These are phyloP conservation scores for Ericerus pela DNA, from an alignment of 1,140 invertebrate genomes.

Conservation along the genomic window DNA sequence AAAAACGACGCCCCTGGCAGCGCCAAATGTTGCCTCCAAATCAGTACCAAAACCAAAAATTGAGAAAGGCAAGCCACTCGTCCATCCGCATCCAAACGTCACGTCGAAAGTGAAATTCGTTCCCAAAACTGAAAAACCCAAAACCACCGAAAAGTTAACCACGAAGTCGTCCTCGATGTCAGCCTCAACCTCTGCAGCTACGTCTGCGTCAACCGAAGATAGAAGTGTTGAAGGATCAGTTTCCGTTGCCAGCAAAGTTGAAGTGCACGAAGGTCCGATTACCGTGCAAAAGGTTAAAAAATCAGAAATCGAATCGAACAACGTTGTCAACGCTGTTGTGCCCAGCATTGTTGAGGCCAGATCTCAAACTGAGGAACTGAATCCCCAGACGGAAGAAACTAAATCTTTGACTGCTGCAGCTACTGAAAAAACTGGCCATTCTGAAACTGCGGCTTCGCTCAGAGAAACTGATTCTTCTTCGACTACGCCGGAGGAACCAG, in stretches of 20 bases:
- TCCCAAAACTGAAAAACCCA: constrained; percentile 1
- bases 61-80: not conserved
- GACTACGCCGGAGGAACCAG: constrained; percentile 20
- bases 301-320: not conserved
- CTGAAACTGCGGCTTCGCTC: constrained; percentile 30
- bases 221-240: constrained; percentile 12
- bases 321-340: not conserved
- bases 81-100: not conserved
- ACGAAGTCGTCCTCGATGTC: not conserved
- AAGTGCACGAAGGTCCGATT: constrained; percentile 15
- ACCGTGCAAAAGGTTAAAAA: constrained; percentile 9
- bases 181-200: not conserved
- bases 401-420: not conserved
- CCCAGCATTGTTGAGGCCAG: constrained; percentile 1
- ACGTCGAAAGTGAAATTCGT: not conserved
- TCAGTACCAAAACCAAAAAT: not conserved
- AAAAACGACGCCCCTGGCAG: not conserved
- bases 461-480: not conserved
- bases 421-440: constrained; percentile 17
- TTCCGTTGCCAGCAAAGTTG: constrained; percentile 15
- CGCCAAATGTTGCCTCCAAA: constrained; percentile 1
- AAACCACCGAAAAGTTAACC: constrained; percentile 5
- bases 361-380: too few species aligned
- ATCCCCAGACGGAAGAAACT: not conserved
- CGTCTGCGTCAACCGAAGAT: not conserved